Percentiles rank a stretch among this genome's conserved stretches.
Conservation (phyloP, 2,113 vertebrate genomes). For the Ictidomys tridecemlineatus region DNA sequence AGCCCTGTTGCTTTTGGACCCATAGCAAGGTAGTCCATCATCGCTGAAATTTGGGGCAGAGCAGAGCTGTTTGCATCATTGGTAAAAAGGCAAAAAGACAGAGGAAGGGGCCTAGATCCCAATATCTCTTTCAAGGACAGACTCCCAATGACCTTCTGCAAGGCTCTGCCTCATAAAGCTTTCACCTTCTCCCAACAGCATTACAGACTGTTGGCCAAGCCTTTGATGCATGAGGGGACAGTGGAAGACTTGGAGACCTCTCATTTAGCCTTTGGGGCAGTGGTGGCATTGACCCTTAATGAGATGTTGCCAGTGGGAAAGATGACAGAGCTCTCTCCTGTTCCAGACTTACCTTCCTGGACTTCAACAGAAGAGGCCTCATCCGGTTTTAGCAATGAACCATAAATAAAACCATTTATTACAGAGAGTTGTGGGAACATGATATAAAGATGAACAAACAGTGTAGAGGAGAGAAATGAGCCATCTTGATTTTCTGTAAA, state of each 20-base stretch:
- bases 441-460: constrained; percentile 65
- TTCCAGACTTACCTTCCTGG: neutral
- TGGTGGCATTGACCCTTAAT: neutral
- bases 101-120: neutral
- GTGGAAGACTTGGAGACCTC: neutral
- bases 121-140: neutral
- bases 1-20: neutral
- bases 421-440: constrained; percentile 51
- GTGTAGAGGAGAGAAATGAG: constrained; percentile 81
- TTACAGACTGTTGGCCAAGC: no score
- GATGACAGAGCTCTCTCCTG: neutral
- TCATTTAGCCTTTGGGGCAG: neutral
- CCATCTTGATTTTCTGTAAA: constrained; percentile 75
- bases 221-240: neutral
- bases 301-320: neutral
- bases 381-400: neutral
- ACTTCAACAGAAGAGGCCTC: neutral
- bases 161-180: neutral
- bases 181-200: neutral
- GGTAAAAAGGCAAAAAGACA: neutral
- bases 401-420: constrained; percentile 49
- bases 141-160: neutral
- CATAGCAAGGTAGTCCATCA: neutral
- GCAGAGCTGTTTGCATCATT: neutral
- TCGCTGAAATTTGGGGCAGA: neutral